Conservation (phyloP, 2,888 invertebrate species). For the Andrena camellia region DNA sequence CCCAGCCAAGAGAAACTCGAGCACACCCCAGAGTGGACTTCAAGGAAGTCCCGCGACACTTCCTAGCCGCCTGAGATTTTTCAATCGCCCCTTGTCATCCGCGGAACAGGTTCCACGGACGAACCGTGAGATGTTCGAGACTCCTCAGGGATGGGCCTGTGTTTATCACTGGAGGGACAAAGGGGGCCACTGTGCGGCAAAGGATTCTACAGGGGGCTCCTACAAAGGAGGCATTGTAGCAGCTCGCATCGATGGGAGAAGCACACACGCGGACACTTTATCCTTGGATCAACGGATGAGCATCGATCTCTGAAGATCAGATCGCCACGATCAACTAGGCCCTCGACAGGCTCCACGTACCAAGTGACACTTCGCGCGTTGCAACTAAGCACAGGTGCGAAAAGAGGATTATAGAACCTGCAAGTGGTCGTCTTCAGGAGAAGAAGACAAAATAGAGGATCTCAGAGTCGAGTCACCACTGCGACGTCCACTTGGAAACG, state of each 20-base stretch:
- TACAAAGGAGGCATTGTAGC: constrained; percentile 64
- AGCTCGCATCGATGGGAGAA: constrained; percentile 54
- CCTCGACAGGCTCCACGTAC: background rate
- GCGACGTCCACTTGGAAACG: no score
- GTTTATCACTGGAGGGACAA: constrained; percentile 64
- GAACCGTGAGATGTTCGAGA: constrained; percentile 21
- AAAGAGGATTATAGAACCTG: background rate
- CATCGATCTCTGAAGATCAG: constrained; percentile 39
- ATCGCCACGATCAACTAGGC: constrained; percentile 37
- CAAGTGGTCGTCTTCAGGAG: no score
- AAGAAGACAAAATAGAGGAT: no score
- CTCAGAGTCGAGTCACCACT: no score
- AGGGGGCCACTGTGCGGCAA: constrained; percentile 49
- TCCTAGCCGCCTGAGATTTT: background rate
- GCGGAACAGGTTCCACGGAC: background rate
- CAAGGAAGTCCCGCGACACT: background rate
- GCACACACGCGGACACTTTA: constrained; percentile 34
- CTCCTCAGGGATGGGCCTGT: constrained; percentile 45
- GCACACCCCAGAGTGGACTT: background rate
- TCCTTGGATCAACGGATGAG: constrained; percentile 32
- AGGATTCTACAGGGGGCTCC: constrained; percentile 11
- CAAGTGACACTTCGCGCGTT: constrained; percentile 21
- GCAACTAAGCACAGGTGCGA: constrained; percentile 30
- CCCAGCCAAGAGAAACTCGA: background rate
- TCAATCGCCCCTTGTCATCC: constrained; percentile 28